Evolutionary conservation across 2,797 vertebrate species (phyloP), one percentile per base, ranked within the genome.

Genomic region (Gambelia wislizenii): DNA sequence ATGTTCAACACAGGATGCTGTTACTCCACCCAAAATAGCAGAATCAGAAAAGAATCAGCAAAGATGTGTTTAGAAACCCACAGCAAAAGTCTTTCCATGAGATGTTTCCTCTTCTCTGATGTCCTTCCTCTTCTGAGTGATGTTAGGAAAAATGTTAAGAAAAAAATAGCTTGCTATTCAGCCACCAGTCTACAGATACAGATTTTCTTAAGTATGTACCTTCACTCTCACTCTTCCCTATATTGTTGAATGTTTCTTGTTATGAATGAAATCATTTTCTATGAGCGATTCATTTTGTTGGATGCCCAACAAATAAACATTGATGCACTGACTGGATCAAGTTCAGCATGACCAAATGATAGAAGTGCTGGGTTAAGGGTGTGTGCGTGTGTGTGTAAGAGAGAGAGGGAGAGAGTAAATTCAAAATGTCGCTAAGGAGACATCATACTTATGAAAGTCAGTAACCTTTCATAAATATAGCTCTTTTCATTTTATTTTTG

Each of bases 401-500:
- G 6, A 30, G 25, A 64, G 61, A 25, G 27, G 22, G 27, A 64
- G 27, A 30, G 76, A 44, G 20, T 27, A 18, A 56, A 84, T 10
- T 69, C 59, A 47, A 70, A 18, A 44, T 36, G 42, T 2, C n/a
- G 12, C 18, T 59, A 76, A 78, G 12, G 14, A 30, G 39, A 78
- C 54, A 30, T 72, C 74, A 72, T 70, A 70, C 56, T 59, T 72
- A 59, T 3, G 47, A 59, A 79, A 72, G 67, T n/a, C 44, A 25
- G 27, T 47, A 75, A 1, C 25, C 25, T 89, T 82, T 39, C 69
- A 74, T 64, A 72, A 75, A 64, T 20, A 9, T 27, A 39, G 12
- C 77, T 42, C 44, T 75, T 64, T 61, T 74, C 52, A 25, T 42
- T 54, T 81, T 89, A 75, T 64, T 64, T 85, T 81, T 49, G 9